Evolutionary conservation across 2,797 vertebrate species (phyloP).

Genomic region (Rhabdophis nuchalis): DNA sequence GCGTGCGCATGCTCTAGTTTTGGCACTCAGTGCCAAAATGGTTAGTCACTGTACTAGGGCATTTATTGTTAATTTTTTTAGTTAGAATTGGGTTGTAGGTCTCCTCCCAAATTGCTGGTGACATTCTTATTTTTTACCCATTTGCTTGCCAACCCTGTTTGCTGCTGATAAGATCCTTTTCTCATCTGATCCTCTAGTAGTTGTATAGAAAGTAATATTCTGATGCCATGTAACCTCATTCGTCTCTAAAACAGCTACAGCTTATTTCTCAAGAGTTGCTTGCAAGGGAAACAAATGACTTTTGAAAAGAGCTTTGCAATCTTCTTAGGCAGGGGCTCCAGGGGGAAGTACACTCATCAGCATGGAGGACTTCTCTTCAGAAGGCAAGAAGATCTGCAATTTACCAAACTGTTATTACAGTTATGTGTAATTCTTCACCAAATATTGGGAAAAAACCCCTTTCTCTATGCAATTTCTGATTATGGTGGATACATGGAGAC

Average conservation of each 20-base stretch:
- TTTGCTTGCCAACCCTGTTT: background rate
- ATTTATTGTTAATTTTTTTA: background rate
- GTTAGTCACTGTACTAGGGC: no score
- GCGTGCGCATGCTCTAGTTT: no score
- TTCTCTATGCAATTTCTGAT: background rate
- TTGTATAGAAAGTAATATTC: background rate
- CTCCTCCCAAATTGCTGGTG: background rate
- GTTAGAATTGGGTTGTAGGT: background rate
- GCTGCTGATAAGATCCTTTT: background rate
- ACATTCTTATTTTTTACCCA: background rate
- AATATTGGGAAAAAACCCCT: background rate
- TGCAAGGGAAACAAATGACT: background rate
- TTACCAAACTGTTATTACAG: background rate
- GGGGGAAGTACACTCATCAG: background rate
- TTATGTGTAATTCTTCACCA: background rate
- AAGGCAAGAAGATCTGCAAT: background rate
- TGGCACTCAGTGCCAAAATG: no score
- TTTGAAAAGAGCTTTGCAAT: background rate
- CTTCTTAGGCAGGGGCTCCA: background rate
- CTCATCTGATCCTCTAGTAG: background rate
- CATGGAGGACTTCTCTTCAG: no score
- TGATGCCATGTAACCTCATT: background rate
- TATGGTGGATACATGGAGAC: background rate
- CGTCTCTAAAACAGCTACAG: background rate
- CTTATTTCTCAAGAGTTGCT: background rate